Base-by-base conservation (phyloP, 2,888 invertebrate genomes). In the Eutolmus rufibarbis region DNA sequence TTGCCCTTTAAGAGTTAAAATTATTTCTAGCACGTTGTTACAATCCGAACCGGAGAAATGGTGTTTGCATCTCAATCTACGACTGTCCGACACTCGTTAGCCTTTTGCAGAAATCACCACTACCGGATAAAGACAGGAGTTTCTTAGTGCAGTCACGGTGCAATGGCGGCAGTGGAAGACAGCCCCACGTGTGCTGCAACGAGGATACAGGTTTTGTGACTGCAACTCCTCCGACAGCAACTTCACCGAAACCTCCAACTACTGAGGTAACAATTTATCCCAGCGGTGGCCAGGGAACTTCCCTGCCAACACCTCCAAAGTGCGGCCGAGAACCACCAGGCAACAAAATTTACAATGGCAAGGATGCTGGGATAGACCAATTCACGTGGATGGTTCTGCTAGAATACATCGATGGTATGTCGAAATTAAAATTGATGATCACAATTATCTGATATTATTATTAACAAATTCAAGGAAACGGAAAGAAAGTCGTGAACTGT, bases 361-460 rank as follows among this genome's bases (percentile, higher is more conserved):
- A 93, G 46, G 90, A 91, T 66, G 94, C 95, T 0, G 94, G 94
- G 0, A 90, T 96, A 1, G 95, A 95, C 89, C 95, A 96, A 89
- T 95, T 95, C 89, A 95, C 95, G 0, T 96, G 96, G 96, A 95
- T 95, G 95, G 94, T 93, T 0, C 91, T 96, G n/a, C 90, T 96
- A 9, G 94, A 94, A 91, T 96, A 96, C 90, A 93, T 93, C 88
- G 94, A 94, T 93, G 94, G 96, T 96, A 92, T 92, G 66, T 9
- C 91, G 28, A 23, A 31, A 46, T 16, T 46, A 23, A 23, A 74
- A 66, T 8, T 4, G 12, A 66, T 19, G 8, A 66, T 66, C 23
- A 9, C 3, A 66, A 23, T 66, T 5, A 66, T n/a, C 19, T 51
- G 51, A 46, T 16, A 51, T 46, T 5, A 19, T 66, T 2, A 66